These are phyloP conservation scores for Fissipunctia ypsillon DNA, from an alignment of 2,888 invertebrate genomes.

Conservation along the genomic window DNA sequence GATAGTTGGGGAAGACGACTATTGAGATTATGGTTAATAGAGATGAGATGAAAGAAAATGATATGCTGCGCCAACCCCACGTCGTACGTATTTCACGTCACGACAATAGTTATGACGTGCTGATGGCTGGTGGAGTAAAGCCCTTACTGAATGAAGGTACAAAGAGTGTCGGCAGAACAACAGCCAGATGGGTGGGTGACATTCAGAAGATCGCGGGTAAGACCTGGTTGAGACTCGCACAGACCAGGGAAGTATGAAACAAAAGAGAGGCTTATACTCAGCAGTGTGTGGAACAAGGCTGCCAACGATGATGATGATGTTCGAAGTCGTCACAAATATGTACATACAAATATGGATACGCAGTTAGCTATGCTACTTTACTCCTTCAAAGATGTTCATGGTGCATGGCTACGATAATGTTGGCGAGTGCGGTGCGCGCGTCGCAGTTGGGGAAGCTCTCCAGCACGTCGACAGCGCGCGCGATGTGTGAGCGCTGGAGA, in stretches of 20 bases:
- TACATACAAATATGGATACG: not conserved
- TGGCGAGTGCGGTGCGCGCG: constrained; percentile 95
- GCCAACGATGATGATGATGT: not conserved
- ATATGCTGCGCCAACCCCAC: not conserved
- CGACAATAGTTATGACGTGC: no score
- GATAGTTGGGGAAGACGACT: not conserved
- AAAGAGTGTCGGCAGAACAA: not conserved
- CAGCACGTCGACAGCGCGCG: constrained; percentile 93
- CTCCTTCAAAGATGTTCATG: constrained; percentile 81
- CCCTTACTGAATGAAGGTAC: not conserved
- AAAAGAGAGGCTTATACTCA: not conserved
- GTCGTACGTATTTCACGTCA: no score
- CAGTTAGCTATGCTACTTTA: not conserved
- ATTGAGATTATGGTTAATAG: not conserved
- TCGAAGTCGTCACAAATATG: not conserved
- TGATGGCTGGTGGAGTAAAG: not conserved
- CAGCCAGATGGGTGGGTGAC: not conserved
- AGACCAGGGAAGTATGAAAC: not conserved
- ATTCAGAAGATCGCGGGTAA: not conserved
- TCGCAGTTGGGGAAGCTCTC: constrained; percentile 94
- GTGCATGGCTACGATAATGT: constrained; percentile 96
- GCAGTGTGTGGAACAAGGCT: not conserved
- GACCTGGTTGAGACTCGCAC: not conserved
- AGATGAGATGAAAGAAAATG: not conserved
- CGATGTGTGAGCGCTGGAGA: constrained; percentile 94